Evolutionary conservation across 2,888 invertebrate genomes (phyloP), one percentile per base, ranked within the genome.

Genomic region (Chirona hameri): DNA sequence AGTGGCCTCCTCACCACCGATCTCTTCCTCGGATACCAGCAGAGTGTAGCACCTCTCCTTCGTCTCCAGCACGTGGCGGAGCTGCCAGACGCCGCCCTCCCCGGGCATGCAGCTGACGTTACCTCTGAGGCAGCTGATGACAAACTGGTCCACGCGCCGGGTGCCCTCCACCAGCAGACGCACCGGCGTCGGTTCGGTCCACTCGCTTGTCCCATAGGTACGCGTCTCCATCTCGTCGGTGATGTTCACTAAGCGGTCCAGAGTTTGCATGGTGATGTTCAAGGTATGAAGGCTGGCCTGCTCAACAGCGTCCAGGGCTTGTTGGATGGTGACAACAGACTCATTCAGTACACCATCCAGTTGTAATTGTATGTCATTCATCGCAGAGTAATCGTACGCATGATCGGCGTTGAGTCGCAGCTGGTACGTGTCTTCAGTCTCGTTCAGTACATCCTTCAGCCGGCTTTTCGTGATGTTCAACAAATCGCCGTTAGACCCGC

Each of bases 21-120:
- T 24, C 7, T 24, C 46, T 0, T 14, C 24, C 24, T 76, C 24
- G 7, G 46, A 24, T 1, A 10, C 27, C 39, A 46, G 0, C 39
- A 76, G 76, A 5, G 76, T 76, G 76, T 76, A 76, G 76, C 76
- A 76, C 39, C 39, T 76, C n/a, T 76, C 39, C 3, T 12, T 24
- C 10, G 5, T 12, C 46, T 76, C 46, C 76, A 76, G 76, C 24
- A 39, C 46, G 76, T 76, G 46, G 0, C 15, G 24, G 39, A 24
- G 39, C 24, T 46, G 76, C 76, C 76, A 76, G 9, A 5, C 24
- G 21, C 46, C 76, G 2, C 76, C 76, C 21, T 39, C 76, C 9
- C 39, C 39, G 0, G 76, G 76, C 76, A 76, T 39, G 46, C 76
- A 76, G 76, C 76, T 76, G 24, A 24, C 10, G 76, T 76, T 21